phyloP scores from a whole-genome alignment of 1,140 invertebrate genomes.

The Cydia fagiglandana region DNA sequence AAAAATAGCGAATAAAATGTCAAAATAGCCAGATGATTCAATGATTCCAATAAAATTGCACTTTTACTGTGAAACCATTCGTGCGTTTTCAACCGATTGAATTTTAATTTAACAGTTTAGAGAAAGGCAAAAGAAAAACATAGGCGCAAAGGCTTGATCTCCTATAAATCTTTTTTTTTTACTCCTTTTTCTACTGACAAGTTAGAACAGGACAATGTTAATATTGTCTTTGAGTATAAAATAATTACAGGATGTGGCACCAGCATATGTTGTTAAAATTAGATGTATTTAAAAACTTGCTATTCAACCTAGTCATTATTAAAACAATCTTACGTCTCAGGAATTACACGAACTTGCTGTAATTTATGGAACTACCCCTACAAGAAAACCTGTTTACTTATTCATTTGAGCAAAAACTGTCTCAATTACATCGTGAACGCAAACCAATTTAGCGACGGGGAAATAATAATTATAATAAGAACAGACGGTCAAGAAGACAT shows the following conservation, averaged over 20 bases:
- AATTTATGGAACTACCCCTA: neutral
- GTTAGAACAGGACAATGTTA: too few species aligned
- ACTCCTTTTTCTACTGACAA: too few species aligned
- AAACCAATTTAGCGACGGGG: neutral
- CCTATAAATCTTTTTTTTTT: too few species aligned
- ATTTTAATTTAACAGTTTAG: neutral
- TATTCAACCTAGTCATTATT: too few species aligned
- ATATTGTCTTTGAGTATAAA: too few species aligned
- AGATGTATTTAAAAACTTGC: too few species aligned
- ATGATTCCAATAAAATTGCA: neutral
- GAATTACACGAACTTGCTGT: neutral
- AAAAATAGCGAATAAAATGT: neutral
- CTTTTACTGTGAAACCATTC: neutral
- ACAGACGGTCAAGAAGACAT: constrained; percentile 3
- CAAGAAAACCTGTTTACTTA: neutral
- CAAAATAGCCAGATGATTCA: neutral
- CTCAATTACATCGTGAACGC: constrained; percentile 8
- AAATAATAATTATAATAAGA: neutral
- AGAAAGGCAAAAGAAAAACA: too few species aligned
- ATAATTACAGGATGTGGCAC: too few species aligned
- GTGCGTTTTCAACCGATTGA: neutral
- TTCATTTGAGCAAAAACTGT: constrained; percentile 2
- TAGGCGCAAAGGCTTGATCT: too few species aligned
- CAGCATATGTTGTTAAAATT: too few species aligned
- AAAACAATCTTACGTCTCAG: too few species aligned